Percentiles rank a stretch among this genome's conserved stretches.
These are phyloP conservation scores for Chaunax sp. DNA, from an alignment of 2,797 vertebrate genomes.

Conservation along the genomic window DNA sequence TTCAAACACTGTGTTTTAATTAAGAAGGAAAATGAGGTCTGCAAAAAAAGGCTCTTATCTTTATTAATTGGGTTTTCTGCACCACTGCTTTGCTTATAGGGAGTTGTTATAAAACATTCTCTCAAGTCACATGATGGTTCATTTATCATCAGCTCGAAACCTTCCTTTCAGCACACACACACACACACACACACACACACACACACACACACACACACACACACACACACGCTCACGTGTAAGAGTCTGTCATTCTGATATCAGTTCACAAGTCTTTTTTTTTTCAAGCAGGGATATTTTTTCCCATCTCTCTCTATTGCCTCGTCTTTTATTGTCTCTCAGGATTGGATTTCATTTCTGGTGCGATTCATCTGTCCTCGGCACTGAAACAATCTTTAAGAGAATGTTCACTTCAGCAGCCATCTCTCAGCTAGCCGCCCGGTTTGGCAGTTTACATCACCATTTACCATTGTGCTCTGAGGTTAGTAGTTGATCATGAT, in stretches of 20 bases:
- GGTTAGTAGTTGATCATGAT: constrained; percentile 52
- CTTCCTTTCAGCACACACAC: constrained; percentile 42
- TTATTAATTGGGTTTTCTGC: constrained; percentile 76
- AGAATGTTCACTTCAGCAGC: constrained; percentile 20
- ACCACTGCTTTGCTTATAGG: constrained; percentile 61
- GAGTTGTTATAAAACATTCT: constrained; percentile 70
- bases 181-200: constrained; percentile 1
- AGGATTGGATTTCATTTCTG: constrained; percentile 52
- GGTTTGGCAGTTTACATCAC: constrained; percentile 39
- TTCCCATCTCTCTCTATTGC: constrained; percentile 28
- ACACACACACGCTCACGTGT: constrained; percentile 20
- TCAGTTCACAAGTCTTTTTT: constrained; percentile 21
- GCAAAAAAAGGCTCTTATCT: constrained; percentile 67
- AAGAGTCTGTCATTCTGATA: constrained; percentile 6
- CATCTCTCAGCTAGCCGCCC: constrained; percentile 14
- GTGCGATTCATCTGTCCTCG: constrained; percentile 36
- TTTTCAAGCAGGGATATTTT: neutral
- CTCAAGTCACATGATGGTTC: constrained; percentile 63
- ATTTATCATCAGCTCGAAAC: constrained; percentile 73
- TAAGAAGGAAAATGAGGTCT: constrained; percentile 65
- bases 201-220: constrained; percentile 11
- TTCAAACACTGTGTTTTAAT: constrained; percentile 76
- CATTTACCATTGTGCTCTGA: constrained; percentile 49
- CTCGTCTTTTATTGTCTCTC: constrained; percentile 49
- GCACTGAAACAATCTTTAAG: constrained; percentile 33